Percentiles rank a stretch among this genome's conserved stretches.
Conservation (phyloP, 2,113 vertebrate species). For the Carassius carassius region DNA sequence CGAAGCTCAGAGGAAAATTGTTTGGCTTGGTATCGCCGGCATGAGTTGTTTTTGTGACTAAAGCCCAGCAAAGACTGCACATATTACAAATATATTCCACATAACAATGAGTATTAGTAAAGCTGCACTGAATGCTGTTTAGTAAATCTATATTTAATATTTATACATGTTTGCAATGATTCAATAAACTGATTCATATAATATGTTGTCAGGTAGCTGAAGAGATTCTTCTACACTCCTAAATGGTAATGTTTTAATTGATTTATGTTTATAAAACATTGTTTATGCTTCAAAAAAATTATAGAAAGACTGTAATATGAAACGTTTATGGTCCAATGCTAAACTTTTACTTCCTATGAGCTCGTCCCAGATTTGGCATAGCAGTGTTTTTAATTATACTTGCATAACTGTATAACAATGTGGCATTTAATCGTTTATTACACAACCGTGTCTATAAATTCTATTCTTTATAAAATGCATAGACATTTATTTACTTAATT, state of each 20-base stretch:
- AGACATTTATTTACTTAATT: neutral
- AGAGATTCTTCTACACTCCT: neutral
- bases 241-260: neutral
- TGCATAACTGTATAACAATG: constrained; percentile 57
- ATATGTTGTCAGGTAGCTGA: constrained; percentile 9
- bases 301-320: neutral
- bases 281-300: neutral
- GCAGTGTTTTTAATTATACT: constrained; percentile 63
- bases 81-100: constrained; percentile 59
- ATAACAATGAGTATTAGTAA: constrained; percentile 67
- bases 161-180: constrained; percentile 55
- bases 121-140: constrained; percentile 69
- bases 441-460: neutral
- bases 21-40: constrained; percentile 74
- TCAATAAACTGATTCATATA: neutral
- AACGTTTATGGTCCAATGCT: neutral
- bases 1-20: constrained; percentile 73
- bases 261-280: neutral
- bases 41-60: constrained; percentile 67
- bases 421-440: constrained; percentile 19
- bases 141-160: constrained; percentile 73
- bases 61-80: constrained; percentile 61
- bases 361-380: constrained; percentile 54
- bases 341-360: constrained; percentile 42
- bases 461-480: neutral